Evolutionary conservation across 2,888 invertebrate genomes (phyloP).

Genomic region (Nasonovia ribisnigri): DNA sequence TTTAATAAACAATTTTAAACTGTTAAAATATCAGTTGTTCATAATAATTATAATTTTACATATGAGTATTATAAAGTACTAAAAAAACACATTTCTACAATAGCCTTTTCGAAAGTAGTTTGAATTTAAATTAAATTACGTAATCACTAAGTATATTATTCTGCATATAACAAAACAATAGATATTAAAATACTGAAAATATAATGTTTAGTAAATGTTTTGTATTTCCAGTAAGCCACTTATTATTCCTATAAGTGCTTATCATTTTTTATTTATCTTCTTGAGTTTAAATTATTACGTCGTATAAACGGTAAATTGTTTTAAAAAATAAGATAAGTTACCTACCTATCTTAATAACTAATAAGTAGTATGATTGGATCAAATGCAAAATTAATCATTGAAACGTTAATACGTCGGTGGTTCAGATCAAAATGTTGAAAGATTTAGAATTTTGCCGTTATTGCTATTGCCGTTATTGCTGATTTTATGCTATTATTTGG

Average conservation of each 20-base stretch:
- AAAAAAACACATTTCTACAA: neutral
- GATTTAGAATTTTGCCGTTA: slow-evolving; percentile 8
- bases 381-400: neutral
- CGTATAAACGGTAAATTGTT: neutral
- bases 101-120: neutral
- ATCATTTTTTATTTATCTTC: neutral
- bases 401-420: neutral
- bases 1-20: neutral
- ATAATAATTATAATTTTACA: neutral
- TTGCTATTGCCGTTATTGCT: no score
- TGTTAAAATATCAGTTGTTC: neutral
- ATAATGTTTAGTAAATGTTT: neutral
- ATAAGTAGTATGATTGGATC: neutral
- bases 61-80: neutral
- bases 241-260: neutral
- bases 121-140: neutral
- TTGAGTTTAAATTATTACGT: neutral
- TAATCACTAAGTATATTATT: neutral
- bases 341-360: neutral
- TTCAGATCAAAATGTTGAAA: neutral
- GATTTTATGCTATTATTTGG: neutral
- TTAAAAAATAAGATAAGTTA: neutral
- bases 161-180: neutral
- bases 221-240: neutral
- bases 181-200: neutral